Percentiles rank a stretch among this genome's conserved stretches.
phyloP scores from a whole-genome alignment of 2,888 invertebrate genomes.

The Lithophane socia region DNA sequence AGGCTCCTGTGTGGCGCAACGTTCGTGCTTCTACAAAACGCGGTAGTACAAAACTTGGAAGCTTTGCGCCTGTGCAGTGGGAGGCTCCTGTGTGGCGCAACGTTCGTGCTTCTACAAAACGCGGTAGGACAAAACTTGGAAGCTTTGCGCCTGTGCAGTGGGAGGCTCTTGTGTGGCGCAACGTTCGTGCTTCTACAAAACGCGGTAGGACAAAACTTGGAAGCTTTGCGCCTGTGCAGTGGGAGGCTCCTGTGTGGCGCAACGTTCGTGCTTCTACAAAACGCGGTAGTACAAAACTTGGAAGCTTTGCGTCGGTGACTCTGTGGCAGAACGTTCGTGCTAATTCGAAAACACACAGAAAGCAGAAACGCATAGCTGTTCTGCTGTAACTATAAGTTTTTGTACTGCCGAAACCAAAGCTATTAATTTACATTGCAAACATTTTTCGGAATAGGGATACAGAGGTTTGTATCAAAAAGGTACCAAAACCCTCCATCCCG shows the following conservation, averaged over 20 bases:
- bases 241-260: not conserved
- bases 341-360: not conserved
- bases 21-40: no score
- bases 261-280: not conserved
- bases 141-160: not conserved
- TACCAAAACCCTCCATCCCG: not conserved
- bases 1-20: no score
- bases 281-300: not conserved
- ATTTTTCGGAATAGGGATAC: not conserved
- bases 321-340: not conserved
- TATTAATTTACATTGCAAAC: conserved; percentile 16
- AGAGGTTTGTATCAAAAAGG: not conserved
- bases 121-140: no score
- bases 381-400: not conserved
- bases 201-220: not conserved
- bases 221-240: not conserved
- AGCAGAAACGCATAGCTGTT: not conserved
- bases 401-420: conserved; percentile 9
- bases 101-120: no score
- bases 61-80: no score
- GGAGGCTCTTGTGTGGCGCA: not conserved
- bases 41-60: no score
- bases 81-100: no score
- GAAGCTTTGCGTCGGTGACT: not conserved
- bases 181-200: not conserved